Percentiles rank a stretch among this genome's conserved stretches.
Evolutionary conservation across 2,888 invertebrate species (phyloP).

Genomic region (Volucella bombylans): DNA sequence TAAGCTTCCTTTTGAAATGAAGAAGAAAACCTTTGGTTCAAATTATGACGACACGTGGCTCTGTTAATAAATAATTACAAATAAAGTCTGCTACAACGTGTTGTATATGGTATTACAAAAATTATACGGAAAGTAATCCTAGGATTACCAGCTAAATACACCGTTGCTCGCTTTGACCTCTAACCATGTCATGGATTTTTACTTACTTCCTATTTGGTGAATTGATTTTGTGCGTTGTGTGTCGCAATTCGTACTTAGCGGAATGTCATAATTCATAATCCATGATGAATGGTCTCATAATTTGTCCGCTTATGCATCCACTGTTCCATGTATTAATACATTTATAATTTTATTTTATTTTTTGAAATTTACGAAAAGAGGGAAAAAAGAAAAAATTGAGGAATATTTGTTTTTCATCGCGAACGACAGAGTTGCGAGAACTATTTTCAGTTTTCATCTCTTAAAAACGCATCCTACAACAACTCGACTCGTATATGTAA

Average conservation of each 20-base stretch:
- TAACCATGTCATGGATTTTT: too few relatives aligned
- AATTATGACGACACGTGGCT: too few relatives aligned
- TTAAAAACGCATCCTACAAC: conserved; percentile 29
- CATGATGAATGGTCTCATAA: neutral
- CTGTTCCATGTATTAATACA: neutral
- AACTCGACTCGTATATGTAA: neutral
- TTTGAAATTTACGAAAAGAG: conserved; percentile 5
- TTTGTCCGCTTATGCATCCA: neutral
- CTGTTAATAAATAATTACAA: too few relatives aligned
- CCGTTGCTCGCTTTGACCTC: neutral
- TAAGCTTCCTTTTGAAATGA: too few relatives aligned
- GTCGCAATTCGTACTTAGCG: neutral
- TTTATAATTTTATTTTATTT: conserved; percentile 16
- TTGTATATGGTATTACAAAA: neutral
- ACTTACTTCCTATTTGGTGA: too few relatives aligned
- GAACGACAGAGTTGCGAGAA: conserved; percentile 64
- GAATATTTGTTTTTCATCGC: conserved; percentile 36
- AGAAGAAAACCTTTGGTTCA: too few relatives aligned
- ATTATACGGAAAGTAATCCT: too few relatives aligned
- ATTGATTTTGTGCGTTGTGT: neutral
- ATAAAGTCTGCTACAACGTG: neutral
- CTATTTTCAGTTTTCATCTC: conserved; percentile 60
- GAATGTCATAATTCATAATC: conserved; percentile 23
- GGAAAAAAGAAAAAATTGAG: conserved; percentile 47
- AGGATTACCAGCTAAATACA: neutral